Evolutionary conservation across 2,113 vertebrate species (phyloP).

Genomic region (Silurus asotus): DNA sequence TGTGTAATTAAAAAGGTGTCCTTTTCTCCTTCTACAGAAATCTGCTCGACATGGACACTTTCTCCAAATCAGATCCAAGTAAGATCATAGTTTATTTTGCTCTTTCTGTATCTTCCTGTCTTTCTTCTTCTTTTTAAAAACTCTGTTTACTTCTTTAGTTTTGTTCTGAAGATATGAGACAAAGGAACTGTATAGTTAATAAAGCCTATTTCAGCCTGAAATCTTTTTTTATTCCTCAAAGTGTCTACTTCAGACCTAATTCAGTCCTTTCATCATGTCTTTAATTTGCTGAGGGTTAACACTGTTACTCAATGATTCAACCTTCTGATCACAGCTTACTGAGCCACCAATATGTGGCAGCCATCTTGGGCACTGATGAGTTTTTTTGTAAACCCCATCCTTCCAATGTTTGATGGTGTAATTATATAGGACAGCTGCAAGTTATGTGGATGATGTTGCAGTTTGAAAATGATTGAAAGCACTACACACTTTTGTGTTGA

Average conservation of each 20-base stretch:
- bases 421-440: no score
- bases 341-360: background rate
- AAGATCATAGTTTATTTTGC: slow-evolving; percentile 61
- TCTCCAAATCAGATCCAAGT: slow-evolving; percentile 95
- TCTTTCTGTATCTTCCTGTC: background rate
- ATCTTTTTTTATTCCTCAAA: background rate
- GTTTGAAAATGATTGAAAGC: no score
- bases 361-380: background rate
- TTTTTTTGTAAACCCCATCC: no score
- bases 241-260: background rate
- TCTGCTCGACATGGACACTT: slow-evolving; percentile 92
- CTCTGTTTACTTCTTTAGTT: background rate
- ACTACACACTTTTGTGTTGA: no score
- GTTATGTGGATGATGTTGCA: no score
- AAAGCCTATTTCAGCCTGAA: background rate
- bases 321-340: background rate
- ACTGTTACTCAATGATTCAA: background rate
- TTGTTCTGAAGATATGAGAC: background rate
- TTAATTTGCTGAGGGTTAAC: background rate
- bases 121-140: background rate
- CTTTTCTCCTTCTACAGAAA: slow-evolving; percentile 70
- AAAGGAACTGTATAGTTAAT: background rate
- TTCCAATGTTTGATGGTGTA: no score
- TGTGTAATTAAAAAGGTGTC: background rate
- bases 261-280: background rate